phyloP scores from a whole-genome alignment of 2,888 invertebrate species.

The Ceraclea dissimilis region DNA sequence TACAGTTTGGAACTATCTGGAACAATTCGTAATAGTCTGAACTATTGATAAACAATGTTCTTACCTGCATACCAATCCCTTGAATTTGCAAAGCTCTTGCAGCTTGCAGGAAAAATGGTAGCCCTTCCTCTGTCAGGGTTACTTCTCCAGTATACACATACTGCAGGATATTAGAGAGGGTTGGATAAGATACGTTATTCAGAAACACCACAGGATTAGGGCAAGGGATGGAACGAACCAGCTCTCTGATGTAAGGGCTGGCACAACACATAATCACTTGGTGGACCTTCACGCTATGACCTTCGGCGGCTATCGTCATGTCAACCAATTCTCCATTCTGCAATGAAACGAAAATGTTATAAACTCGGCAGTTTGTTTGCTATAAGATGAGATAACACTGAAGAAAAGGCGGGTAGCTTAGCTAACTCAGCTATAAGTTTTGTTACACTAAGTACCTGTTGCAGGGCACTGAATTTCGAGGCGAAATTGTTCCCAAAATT shows the following conservation, averaged over 20 bases:
- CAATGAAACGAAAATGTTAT: not conserved
- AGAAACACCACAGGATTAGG: slow-evolving; percentile 38
- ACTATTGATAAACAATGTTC: too few species aligned
- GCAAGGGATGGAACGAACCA: slow-evolving; percentile 33
- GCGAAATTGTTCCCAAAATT: slow-evolving; percentile 40
- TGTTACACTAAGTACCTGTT: slow-evolving; percentile 38
- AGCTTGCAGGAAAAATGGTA: slow-evolving; percentile 33
- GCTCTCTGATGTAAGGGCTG: slow-evolving; percentile 38
- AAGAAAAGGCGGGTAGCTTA: too few species aligned
- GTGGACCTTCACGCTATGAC: slow-evolving; percentile 36
- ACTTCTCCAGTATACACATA: slow-evolving; percentile 44
- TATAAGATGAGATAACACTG: too few species aligned
- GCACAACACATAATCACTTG: slow-evolving; percentile 37
- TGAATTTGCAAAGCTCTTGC: slow-evolving; percentile 34
- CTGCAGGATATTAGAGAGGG: slow-evolving; percentile 35
- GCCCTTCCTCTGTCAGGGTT: slow-evolving; percentile 30
- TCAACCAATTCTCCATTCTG: slow-evolving; percentile 43
- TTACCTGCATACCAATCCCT: slow-evolving; percentile 33
- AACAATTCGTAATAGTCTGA: too few species aligned
- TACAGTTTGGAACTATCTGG: too few species aligned
- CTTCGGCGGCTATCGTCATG: slow-evolving; percentile 35
- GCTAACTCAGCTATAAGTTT: too few species aligned
- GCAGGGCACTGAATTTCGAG: slow-evolving; percentile 40
- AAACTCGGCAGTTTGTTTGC: too few species aligned
- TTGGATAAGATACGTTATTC: slow-evolving; percentile 33